phyloP scores from a whole-genome alignment of 92 coral and sea anemone species.

The Plumapathes pennacea region DNA sequence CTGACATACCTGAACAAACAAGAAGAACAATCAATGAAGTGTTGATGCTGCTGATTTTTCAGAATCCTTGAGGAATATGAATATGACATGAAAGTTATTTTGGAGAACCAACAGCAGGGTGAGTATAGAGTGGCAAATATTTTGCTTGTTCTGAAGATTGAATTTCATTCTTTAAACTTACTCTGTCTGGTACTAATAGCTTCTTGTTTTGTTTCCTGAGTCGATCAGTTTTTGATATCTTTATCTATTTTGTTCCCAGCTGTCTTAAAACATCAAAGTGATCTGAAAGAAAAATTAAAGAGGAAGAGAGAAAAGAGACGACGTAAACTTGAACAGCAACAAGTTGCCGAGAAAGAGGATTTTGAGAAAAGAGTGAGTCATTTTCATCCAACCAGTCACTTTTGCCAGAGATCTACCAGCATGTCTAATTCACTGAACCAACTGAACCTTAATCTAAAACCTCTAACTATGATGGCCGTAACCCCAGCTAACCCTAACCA shows the following conservation, averaged over 20 bases:
- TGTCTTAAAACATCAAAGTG: conserved; percentile 72
- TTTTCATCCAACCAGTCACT: too few species aligned
- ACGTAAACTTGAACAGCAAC: conserved; percentile 58
- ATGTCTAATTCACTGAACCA: too few species aligned
- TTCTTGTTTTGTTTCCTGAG: too few species aligned
- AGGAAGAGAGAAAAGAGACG: conserved; percentile 72
- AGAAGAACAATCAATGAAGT: too few species aligned
- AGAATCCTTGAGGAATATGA: conserved; percentile 89
- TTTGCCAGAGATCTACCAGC: too few species aligned
- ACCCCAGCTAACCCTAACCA: too few species aligned
- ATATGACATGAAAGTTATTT: conserved; percentile 66
- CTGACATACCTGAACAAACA: too few species aligned
- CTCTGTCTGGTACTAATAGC: background rate
- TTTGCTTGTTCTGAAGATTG: background rate
- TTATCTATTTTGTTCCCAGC: too few species aligned
- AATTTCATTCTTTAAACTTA: background rate
- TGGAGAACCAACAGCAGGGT: conserved; percentile 93
- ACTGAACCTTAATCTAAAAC: too few species aligned
- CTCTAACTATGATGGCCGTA: too few species aligned
- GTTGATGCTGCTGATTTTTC: background rate
- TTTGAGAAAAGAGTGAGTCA: conserved; percentile 67
- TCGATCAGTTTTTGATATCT: too few species aligned
- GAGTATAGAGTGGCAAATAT: background rate
- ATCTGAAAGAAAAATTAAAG: conserved; percentile 65
- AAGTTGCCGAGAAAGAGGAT: conserved; percentile 83